Base-by-base conservation (phyloP, 1,140 invertebrate genomes). In the Bathynomus jamesi region DNA sequence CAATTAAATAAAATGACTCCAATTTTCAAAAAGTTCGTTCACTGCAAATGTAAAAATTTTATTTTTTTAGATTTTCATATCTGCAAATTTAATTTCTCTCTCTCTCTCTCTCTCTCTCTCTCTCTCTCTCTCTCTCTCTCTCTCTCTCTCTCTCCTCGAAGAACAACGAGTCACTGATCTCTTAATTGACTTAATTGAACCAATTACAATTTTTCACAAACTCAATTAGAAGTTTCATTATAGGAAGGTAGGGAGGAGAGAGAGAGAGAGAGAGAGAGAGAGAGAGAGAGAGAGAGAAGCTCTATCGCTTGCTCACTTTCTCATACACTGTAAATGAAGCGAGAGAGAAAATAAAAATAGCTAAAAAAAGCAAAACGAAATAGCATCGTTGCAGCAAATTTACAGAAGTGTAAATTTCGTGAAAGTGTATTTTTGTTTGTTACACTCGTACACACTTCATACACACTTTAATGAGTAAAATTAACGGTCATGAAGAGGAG, bases 331-430 rank as follows among this genome's bases (percentile, higher is more conserved):
- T 7, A 0, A n/a, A n/a, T n/a, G n/a, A n/a, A 40, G 32, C 2
- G 40, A 66, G 65, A 66, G 65, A 32, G 25, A 66, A 31, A 64
- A 27, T 64, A 29, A 64, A 29, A 27, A n/a, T 27, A 64, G 65
- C 30, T 28, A 30, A 30, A 66, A 30, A 66, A 25, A n/a, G 40
- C 28, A 25, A 62, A 3, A 30, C 10, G 21, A n/a, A 29, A 66
- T 66, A 29, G 31, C 62, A 25, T 17, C 7, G 7, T 17, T 60
- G 25, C 25, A 5, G n/a, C n/a, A n/a, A n/a, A n/a, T n/a, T n/a
- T n/a, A n/a, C n/a, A n/a, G n/a, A n/a, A n/a, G n/a, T n/a, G n/a
- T n/a, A n/a, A n/a, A n/a, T n/a, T n/a, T n/a, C n/a, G n/a, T n/a
- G n/a, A n/a, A n/a, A n/a, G n/a, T n/a, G n/a, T n/a, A n/a, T n/a